phyloP scores from a whole-genome alignment of 1,140 invertebrate genomes.

The Telenomus remus region DNA sequence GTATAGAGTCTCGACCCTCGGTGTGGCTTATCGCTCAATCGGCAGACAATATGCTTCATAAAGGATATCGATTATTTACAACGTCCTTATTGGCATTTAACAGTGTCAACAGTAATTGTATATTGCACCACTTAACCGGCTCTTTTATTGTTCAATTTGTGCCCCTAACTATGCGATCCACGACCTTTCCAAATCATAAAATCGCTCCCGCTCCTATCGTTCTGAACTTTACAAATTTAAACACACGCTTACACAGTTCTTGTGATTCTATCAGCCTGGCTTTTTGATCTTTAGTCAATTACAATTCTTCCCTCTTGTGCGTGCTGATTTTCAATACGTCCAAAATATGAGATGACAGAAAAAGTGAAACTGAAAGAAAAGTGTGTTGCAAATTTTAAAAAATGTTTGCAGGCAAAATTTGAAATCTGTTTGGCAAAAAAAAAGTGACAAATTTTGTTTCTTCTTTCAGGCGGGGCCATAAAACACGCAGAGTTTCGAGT shows the following conservation, averaged over 20 bases:
- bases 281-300: no score
- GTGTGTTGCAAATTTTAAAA: no score
- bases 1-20: conserved; percentile 10
- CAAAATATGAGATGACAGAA: no score
- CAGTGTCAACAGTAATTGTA: conserved; percentile 54
- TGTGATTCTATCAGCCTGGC: no score
- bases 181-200: conserved; percentile 2
- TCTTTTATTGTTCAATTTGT: conserved; percentile 50
- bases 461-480: conserved; percentile 62
- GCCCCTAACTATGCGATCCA: conserved; percentile 23
- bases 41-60: conserved; percentile 34
- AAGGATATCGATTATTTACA: conserved; percentile 55
- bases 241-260: no score
- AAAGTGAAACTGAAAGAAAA: no score
- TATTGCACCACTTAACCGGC: conserved; percentile 47
- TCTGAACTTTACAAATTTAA: no score
- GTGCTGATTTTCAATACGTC: no score
- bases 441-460: conserved; percentile 20
- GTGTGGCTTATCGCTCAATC: no score
- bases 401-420: no score
- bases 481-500: conserved; percentile 68
- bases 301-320: background rate
- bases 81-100: conserved; percentile 49
- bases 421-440: conserved; percentile 4
- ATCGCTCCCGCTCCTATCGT: background rate